A percentile compares a stretch with the other conserved stretches of the same genome.
These are phyloP conservation scores for Albula glossodonta DNA, from an alignment of 2,113 vertebrate species.

Conservation along the genomic window DNA sequence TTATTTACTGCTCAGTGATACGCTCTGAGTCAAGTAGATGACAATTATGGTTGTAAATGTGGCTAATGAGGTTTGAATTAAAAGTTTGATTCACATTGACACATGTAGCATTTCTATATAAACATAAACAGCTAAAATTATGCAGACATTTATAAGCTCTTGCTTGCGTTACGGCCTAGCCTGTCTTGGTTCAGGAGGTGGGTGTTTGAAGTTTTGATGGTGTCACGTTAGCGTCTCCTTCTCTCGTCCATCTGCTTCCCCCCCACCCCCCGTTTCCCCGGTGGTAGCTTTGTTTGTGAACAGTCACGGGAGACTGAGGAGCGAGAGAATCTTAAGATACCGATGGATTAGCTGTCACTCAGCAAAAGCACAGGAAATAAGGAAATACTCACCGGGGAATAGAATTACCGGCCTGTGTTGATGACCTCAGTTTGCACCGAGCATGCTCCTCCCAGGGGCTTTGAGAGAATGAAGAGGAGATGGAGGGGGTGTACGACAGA, in stretches of 20 bases:
- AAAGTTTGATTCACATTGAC: too few species aligned
- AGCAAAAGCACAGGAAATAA: slow-evolving; percentile 13
- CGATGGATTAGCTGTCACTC: slow-evolving; percentile 32
- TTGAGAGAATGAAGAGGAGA: background rate
- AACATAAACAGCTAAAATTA: background rate
- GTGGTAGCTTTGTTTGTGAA: slow-evolving; percentile 17
- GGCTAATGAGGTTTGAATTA: too few species aligned
- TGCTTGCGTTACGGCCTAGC: background rate
- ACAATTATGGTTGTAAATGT: too few species aligned
- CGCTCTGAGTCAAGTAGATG: too few species aligned
- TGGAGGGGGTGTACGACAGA: too few species aligned
- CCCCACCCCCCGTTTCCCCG: background rate
- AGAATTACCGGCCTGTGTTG: background rate
- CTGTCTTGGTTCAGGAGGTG: background rate
- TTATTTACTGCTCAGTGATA: too few species aligned
- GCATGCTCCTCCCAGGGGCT: background rate
- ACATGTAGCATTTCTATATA: background rate
- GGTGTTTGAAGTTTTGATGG: background rate
- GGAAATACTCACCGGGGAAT: slow-evolving; percentile 25
- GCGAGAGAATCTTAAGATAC: background rate
- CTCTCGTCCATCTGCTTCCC: background rate
- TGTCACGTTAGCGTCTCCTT: background rate
- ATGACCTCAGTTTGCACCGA: background rate
- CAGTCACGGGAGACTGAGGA: slow-evolving; percentile 17
- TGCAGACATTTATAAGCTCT: background rate